Percentiles rank a stretch among this genome's conserved stretches.
These are phyloP conservation scores for Rhimphoctona megacephalus DNA, from an alignment of 2,888 invertebrate genomes.

Conservation along the genomic window DNA sequence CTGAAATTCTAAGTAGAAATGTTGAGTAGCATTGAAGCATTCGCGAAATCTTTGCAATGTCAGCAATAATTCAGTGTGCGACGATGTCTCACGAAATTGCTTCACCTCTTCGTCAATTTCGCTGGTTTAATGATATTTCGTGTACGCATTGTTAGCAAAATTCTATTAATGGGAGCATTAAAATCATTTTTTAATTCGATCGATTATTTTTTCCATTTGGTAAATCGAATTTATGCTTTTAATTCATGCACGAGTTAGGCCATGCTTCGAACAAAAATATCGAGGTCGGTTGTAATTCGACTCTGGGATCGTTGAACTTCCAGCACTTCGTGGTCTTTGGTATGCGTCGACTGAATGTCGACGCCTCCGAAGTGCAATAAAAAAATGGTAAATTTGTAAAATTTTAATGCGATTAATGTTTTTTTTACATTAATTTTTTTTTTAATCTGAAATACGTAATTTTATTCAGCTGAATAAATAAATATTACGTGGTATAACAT, in stretches of 20 bases:
- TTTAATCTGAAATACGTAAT: not conserved
- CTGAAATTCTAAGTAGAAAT: constrained; percentile 46
- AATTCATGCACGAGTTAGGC: constrained; percentile 41
- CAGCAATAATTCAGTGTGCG: constrained; percentile 39
- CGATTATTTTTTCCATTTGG: not conserved
- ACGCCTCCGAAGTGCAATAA: not conserved
- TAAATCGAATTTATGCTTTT: constrained; percentile 5
- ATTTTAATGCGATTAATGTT: not conserved
- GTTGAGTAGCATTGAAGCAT: not conserved
- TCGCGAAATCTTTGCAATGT: constrained; percentile 42
- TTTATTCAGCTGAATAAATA: not conserved
- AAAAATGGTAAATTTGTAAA: not conserved
- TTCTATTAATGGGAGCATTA: constrained; percentile 12
- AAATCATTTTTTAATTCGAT: constrained; percentile 23
- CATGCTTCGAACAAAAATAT: constrained; percentile 1
- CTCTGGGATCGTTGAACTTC: constrained; percentile 36
- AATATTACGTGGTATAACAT: not conserved
- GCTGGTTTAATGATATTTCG: constrained; percentile 54
- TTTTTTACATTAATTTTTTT: not conserved
- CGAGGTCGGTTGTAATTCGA: constrained; percentile 46
- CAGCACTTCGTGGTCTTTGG: not conserved
- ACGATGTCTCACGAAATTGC: constrained; percentile 22
- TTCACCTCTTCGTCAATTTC: constrained; percentile 15
- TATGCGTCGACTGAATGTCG: constrained; percentile 41
- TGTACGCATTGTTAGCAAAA: constrained; percentile 60